Evolutionary conservation across 2,888 invertebrate species (phyloP).

Genomic region (Noctua janthe): DNA sequence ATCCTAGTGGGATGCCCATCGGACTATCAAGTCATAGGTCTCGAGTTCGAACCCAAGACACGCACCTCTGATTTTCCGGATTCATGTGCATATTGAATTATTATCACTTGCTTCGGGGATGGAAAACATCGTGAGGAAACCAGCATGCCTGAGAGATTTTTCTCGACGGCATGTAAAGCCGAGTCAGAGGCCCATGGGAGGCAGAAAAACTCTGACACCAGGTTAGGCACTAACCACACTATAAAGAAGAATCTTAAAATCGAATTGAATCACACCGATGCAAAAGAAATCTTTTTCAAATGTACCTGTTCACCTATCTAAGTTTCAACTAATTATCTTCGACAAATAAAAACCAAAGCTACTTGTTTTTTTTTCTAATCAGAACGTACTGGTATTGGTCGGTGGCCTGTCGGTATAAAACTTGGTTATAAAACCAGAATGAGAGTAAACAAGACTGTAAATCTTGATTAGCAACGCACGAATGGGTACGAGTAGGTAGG

Average conservation of each 20-base stretch:
- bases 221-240: too few species aligned
- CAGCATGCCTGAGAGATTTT: too few species aligned
- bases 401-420: background rate
- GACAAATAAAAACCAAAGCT: background rate
- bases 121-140: too few species aligned
- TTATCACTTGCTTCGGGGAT: too few species aligned
- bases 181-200: too few species aligned
- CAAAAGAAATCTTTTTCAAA: background rate
- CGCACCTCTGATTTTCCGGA: too few species aligned
- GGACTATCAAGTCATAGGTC: too few species aligned
- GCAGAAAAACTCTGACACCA: too few species aligned
- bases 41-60: too few species aligned
- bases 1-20: too few species aligned
- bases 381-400: background rate
- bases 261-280: background rate
- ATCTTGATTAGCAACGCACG: slow-evolving; percentile 65
- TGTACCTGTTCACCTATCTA: background rate
- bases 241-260: background rate
- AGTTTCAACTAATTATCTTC: background rate
- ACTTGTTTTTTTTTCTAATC: slow-evolving; percentile 13
- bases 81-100: too few species aligned
- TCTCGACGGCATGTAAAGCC: too few species aligned
- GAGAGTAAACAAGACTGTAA: slow-evolving; percentile 43
- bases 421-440: slow-evolving; percentile 7
- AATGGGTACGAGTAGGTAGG: slow-evolving; percentile 24